Evolutionary conservation across 2,888 invertebrate species (phyloP).

Genomic region (Philereme transversata): DNA sequence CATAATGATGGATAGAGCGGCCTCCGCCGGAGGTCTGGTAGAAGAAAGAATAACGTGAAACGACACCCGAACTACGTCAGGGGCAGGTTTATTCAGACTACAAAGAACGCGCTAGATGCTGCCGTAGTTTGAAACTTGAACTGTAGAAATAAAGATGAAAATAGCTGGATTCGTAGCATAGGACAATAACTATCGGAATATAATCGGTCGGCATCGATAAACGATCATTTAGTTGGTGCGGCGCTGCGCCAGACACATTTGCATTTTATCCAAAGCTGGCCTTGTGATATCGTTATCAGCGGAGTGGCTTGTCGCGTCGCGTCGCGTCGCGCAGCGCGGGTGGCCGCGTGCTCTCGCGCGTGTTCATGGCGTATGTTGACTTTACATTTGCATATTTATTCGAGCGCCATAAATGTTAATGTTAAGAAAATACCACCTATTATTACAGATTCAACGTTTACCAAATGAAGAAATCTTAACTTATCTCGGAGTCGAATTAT

Average conservation of each 20-base stretch:
- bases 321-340: slow-evolving; percentile 23
- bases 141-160: slow-evolving; percentile 4
- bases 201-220: slow-evolving; percentile 28
- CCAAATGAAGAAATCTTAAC: slow-evolving; percentile 29
- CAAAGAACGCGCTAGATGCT: background rate
- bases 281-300: slow-evolving; percentile 19
- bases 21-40: slow-evolving; percentile 10
- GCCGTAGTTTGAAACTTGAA: background rate
- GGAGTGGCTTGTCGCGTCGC: slow-evolving; percentile 2
- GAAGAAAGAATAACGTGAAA: slow-evolving; percentile 1
- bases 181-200: slow-evolving; percentile 18
- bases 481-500: slow-evolving; percentile 17
- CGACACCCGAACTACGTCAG: slow-evolving; percentile 16
- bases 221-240: slow-evolving; percentile 25
- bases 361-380: slow-evolving; percentile 31
- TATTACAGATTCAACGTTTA: slow-evolving; percentile 33
- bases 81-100: slow-evolving; percentile 8
- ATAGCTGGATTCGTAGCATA: background rate
- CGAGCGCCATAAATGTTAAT: slow-evolving; percentile 41
- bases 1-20: slow-evolving; percentile 18
- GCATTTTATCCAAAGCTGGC: slow-evolving; percentile 32
- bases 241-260: slow-evolving; percentile 26
- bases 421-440: slow-evolving; percentile 36
- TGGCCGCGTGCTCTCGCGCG: slow-evolving; percentile 14
- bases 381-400: slow-evolving; percentile 44